These are phyloP conservation scores for Nasonovia ribisnigri DNA, from an alignment of 2,888 invertebrate species.

Conservation along the genomic window DNA sequence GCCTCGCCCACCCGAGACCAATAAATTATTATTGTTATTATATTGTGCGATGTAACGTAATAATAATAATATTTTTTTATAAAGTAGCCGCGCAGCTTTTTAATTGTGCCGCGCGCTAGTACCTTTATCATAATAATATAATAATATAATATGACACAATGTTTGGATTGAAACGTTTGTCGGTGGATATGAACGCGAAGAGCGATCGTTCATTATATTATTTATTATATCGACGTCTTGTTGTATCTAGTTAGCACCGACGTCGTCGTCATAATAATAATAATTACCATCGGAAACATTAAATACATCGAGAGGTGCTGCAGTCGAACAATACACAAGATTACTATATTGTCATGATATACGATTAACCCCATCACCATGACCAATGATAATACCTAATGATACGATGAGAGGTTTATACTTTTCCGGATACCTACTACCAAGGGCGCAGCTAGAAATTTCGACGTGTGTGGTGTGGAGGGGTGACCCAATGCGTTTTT, in stretches of 20 bases:
- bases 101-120: background rate
- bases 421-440: background rate
- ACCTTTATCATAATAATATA: too few species aligned
- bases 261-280: background rate
- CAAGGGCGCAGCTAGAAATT: too few species aligned
- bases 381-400: background rate
- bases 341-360: background rate
- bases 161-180: constrained; percentile 22
- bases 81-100: constrained; percentile 8
- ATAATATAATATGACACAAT: constrained; percentile 7
- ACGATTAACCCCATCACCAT: background rate
- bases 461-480: fast-evolving
- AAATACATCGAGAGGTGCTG: background rate
- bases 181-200: background rate
- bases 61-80: background rate
- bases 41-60: background rate
- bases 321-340: background rate
- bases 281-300: background rate
- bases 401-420: background rate
- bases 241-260: background rate
- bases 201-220: background rate
- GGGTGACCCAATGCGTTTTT: too few species aligned
- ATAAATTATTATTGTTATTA: background rate
- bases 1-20: constrained; percentile 47
- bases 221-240: background rate